Evolutionary conservation across 2,113 vertebrate genomes (phyloP), one percentile per base, ranked within the genome.

Genomic region (Crotalus helleri): DNA sequence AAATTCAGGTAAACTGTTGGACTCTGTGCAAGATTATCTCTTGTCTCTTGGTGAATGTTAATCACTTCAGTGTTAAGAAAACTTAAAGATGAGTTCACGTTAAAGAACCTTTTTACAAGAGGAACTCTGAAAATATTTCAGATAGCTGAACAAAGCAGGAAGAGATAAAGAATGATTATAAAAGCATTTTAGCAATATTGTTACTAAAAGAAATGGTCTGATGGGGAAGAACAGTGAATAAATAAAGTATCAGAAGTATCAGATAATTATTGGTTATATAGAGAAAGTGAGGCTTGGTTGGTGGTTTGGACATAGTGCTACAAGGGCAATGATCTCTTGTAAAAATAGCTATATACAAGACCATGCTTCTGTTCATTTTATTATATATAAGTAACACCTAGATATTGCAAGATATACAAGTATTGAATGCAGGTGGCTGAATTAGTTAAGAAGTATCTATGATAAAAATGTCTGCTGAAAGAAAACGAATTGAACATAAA

Each of bases 1-100:
- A 91, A 81, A 86, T 86, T 91, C 64, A 91, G 86, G 33, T 81
- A 92, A 92, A 85, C 74, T 91, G 17, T 91, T 91, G 87, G 53
- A 94, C 87, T 74, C 85, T 49, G 55, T 53, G 13, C 19, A 87
- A 86, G 55, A 93, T 89, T 91, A 91, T 46, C 46, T 46, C 91
- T 49, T 53, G n/a, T 19, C 21, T 90, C 53, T 46, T 87, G 87
- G 39, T 91, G 74, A 74, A 4, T 53, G 85, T 59, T 74, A 92
- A 92, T 53, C 59, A 74, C 21, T 90, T 29, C 21, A 86, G 23
- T 53, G 33, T 58, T 59, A 92, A 87, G 9, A 33, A 89, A 90
- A 91, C 57, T 64, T 61, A 55, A 85, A 92, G 58, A 58, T 86
- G 19, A 57, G 46, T 55, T 39, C 57, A n/a, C 55, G 64, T 59